phyloP scores from a whole-genome alignment of 2,888 invertebrate genomes.

The Nematopogon swammerdamellus region DNA sequence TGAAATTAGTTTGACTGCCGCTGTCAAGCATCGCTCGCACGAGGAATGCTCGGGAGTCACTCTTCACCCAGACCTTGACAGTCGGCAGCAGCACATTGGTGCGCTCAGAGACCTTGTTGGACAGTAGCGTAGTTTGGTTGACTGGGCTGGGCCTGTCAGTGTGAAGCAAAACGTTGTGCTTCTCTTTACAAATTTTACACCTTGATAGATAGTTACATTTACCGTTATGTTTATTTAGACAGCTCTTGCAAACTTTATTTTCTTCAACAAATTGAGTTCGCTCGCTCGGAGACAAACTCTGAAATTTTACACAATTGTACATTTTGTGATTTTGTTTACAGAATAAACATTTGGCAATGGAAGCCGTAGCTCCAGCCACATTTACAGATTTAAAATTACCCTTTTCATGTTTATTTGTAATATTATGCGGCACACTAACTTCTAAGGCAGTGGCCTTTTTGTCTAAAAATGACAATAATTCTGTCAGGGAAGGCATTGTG shows the following conservation, averaged over 20 bases:
- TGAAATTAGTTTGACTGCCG: neutral
- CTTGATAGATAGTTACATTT: slow-evolving; percentile 9
- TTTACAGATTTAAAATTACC: no score
- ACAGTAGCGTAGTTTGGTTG: neutral
- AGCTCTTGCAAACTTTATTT: slow-evolving; percentile 7
- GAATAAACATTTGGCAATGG: neutral
- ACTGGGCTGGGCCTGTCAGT: neutral
- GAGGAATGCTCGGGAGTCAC: neutral
- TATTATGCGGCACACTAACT: neutral
- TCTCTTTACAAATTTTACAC: slow-evolving; percentile 8
- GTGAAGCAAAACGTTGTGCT: slow-evolving; percentile 8
- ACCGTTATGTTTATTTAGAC: slow-evolving; percentile 5
- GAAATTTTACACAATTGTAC: slow-evolving; percentile 5
- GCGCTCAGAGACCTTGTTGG: neutral
- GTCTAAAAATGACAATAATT: neutral
- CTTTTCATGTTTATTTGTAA: neutral
- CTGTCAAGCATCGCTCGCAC: slow-evolving; percentile 1
- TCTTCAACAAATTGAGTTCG: slow-evolving; percentile 3
- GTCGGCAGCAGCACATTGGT: slow-evolving; percentile 2
- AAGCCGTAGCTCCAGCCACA: no score
- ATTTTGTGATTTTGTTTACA: slow-evolving; percentile 9
- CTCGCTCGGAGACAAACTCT: slow-evolving; percentile 2
- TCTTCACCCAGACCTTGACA: neutral
- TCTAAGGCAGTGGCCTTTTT: neutral
- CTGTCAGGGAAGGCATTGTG: no score